Conservation (phyloP, 2,113 vertebrate genomes). For the Colius striatus region DNA sequence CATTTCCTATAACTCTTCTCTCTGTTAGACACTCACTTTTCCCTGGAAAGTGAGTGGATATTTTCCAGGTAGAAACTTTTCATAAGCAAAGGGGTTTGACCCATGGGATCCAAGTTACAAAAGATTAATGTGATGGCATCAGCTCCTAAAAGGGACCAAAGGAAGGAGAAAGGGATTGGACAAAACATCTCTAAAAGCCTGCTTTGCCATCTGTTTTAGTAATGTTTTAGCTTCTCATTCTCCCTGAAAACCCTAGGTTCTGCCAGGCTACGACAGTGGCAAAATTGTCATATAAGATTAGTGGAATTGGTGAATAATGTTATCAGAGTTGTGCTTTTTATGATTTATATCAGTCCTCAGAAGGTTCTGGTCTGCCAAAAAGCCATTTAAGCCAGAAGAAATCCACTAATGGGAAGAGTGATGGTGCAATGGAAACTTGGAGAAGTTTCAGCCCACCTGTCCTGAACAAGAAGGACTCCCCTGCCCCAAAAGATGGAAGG, state of each 20-base stretch:
- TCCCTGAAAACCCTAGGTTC: not conserved
- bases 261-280: not conserved
- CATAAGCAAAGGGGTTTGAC: not conserved
- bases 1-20: not conserved
- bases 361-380: not conserved
- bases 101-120: not conserved
- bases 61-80: not conserved
- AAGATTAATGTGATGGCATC: not conserved
- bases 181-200: not conserved
- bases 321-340: not conserved
- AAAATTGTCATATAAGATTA: not conserved
- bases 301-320: not conserved
- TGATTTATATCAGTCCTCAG: not conserved
- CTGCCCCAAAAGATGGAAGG: not conserved
- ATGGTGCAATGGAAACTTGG: accelerated
- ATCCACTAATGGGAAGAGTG: not conserved
- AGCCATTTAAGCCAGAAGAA: not conserved
- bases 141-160: not conserved
- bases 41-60: not conserved
- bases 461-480: not conserved
- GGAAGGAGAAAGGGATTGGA: not conserved
- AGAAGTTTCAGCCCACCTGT: not conserved
- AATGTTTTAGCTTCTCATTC: not conserved
- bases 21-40: not conserved
- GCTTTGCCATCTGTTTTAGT: not conserved